phyloP scores from a whole-genome alignment of 1,140 invertebrate species.

The Schlechtendalia chinensis region DNA sequence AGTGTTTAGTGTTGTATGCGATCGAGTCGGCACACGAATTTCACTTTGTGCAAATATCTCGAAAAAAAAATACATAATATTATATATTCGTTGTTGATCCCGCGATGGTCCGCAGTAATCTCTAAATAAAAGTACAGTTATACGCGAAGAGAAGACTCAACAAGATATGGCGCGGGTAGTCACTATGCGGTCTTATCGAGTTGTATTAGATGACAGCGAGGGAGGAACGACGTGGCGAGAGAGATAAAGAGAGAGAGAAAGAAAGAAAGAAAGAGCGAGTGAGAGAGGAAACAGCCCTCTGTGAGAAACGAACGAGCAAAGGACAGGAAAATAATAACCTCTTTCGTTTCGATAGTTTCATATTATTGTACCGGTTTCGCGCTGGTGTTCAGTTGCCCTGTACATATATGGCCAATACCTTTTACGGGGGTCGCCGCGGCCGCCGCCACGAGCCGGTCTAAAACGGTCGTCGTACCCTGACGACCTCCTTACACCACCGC shows the following conservation, averaged over 20 bases:
- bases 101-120: too few relatives aligned
- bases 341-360: conserved; percentile 9
- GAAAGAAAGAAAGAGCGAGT: not conserved
- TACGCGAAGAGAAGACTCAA: too few relatives aligned
- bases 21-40: too few relatives aligned
- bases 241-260: too few relatives aligned
- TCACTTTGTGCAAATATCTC: too few relatives aligned
- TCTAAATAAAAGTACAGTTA: too few relatives aligned
- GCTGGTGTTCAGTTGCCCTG: not conserved
- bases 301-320: not conserved
- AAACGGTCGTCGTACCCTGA: conserved; percentile 32
- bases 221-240: not conserved
- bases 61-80: too few relatives aligned
- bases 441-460: not conserved
- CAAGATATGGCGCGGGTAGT: too few relatives aligned
- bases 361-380: conserved; percentile 30
- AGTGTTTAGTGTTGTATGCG: too few relatives aligned
- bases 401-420: conserved; percentile 46
- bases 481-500: conserved; percentile 28
- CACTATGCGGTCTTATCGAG: too few relatives aligned
- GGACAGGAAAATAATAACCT: not conserved
- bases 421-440: conserved; percentile 35
- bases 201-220: not conserved
- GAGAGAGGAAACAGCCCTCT: not conserved
- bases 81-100: too few relatives aligned